Evolutionary conservation across 2,113 vertebrate species (phyloP).

Genomic region (Elephas maximus): DNA sequence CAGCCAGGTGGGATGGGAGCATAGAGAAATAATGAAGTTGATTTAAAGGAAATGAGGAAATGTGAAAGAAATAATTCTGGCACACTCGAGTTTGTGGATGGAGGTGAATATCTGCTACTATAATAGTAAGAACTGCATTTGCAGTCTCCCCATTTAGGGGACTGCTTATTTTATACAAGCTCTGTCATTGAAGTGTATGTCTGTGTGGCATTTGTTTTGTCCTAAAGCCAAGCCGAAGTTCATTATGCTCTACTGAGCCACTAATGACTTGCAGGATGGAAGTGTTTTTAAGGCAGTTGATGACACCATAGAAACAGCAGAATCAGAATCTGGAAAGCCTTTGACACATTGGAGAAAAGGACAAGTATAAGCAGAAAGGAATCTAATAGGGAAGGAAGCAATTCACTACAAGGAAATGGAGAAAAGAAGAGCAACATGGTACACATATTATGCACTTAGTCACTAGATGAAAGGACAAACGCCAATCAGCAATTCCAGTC

Average conservation of each 20-base stretch:
- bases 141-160: background rate
- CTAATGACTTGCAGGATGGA: conserved; percentile 37
- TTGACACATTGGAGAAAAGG: background rate
- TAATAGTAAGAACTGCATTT: background rate
- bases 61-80: background rate
- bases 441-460: background rate
- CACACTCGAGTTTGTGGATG: background rate
- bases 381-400: conserved; percentile 18
- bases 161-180: conserved; percentile 11
- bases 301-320: conserved; percentile 13
- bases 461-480: background rate
- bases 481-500: background rate
- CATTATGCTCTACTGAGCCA: background rate
- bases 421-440: background rate
- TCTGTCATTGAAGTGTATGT: background rate
- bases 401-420: conserved; percentile 22
- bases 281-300: conserved; percentile 37
- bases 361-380: conserved; percentile 42
- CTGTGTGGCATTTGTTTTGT: conserved; percentile 55
- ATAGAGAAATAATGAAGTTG: conserved; percentile 22
- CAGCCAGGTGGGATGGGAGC: background rate
- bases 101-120: background rate
- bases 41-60: conserved; percentile 48
- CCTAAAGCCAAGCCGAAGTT: conserved; percentile 42
- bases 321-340: conserved; percentile 57